Evolutionary conservation across 1,140 invertebrate genomes (phyloP).

Genomic region (Bombus picipes): DNA sequence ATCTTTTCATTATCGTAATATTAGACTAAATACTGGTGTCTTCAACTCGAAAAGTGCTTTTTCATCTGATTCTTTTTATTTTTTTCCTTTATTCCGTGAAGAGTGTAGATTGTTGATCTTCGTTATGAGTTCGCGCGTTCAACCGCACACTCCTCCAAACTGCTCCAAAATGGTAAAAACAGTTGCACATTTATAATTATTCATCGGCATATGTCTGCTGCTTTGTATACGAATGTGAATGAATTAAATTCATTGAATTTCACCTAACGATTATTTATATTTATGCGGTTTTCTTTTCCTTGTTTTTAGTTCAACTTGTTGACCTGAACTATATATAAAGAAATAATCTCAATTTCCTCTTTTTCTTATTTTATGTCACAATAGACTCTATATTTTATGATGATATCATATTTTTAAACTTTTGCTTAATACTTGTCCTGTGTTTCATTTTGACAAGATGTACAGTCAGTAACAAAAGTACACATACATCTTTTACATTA

Average conservation of each 20-base stretch:
- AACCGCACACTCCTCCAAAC: neutral
- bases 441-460: too few relatives aligned
- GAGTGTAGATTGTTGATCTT: neutral
- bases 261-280: neutral
- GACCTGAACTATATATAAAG: neutral
- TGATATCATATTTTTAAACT: neutral
- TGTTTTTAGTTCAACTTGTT: neutral
- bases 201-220: neutral
- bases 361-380: neutral
- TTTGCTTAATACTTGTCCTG: neutral
- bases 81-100: neutral
- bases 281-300: neutral
- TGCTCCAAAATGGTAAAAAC: slow-evolving; percentile 49
- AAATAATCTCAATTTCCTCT: neutral
- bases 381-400: too few relatives aligned
- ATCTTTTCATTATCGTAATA: neutral
- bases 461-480: neutral
- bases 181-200: slow-evolving; percentile 9
- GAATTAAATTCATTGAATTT: neutral
- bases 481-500: neutral
- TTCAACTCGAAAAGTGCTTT: neutral
- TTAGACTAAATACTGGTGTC: neutral
- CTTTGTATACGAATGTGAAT: neutral
- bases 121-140: slow-evolving; percentile 14
- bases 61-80: neutral